Percentiles rank a stretch among this genome's conserved stretches.
Conservation (phyloP, 2,888 invertebrate species). For the Rhabditoides inermis region DNA sequence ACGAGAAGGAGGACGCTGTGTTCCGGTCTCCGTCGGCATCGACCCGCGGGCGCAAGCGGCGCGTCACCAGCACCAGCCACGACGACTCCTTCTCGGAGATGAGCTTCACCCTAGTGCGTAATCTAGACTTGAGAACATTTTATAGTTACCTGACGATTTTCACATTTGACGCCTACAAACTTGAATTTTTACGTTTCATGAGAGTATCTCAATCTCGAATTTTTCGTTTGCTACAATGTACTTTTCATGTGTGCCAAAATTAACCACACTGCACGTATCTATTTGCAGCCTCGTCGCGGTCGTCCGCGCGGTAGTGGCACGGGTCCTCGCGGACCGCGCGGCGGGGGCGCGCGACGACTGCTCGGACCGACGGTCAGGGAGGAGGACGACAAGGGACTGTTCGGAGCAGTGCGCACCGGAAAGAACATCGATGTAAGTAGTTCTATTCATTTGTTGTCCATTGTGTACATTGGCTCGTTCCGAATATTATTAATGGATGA, state of each 20-base stretch:
- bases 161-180: too few species aligned
- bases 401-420: constrained; percentile 33
- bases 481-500: background rate
- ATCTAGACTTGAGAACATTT: too few species aligned
- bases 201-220: too few species aligned
- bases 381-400: constrained; percentile 27
- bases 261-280: background rate
- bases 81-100: too few species aligned
- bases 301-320: constrained; percentile 20
- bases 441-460: background rate
- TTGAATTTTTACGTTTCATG: too few species aligned
- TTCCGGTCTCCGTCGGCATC: constrained; percentile 29
- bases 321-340: constrained; percentile 11
- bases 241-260: too few species aligned
- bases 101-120: too few species aligned
- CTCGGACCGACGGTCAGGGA: constrained; percentile 6
- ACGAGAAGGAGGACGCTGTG: constrained; percentile 14
- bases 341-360: constrained; percentile 30
- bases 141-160: too few species aligned
- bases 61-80: constrained; percentile 10
- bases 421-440: constrained; percentile 25
- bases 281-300: constrained; percentile 29
- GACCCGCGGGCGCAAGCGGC: constrained; percentile 27
- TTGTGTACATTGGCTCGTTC: too few species aligned
- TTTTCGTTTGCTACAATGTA: too few species aligned